Conservation (phyloP, 1,140 invertebrate genomes). For the Nasonia vitripennis region DNA sequence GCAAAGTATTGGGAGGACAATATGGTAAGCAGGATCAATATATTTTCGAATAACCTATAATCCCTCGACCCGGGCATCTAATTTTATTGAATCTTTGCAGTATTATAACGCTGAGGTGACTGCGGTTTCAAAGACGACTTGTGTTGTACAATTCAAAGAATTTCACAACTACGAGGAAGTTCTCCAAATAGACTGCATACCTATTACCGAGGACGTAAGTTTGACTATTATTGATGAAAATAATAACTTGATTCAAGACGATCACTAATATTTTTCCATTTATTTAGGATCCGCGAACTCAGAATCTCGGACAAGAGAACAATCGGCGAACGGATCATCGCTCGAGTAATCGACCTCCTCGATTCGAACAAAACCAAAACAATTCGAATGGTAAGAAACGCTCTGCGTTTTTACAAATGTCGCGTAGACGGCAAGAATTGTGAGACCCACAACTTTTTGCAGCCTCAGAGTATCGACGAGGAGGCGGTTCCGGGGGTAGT, state of each 20-base stretch:
- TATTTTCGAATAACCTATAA: background rate
- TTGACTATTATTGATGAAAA: slow-evolving; percentile 27
- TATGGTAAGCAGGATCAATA: slow-evolving; percentile 77
- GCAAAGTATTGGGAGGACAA: slow-evolving; percentile 96
- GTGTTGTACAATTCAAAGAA: slow-evolving; percentile 89
- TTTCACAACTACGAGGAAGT: slow-evolving; percentile 95
- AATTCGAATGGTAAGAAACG: slow-evolving; percentile 63
- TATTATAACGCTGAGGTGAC: slow-evolving; percentile 91
- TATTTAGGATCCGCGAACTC: slow-evolving; percentile 55
- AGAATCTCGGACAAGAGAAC: slow-evolving; percentile 54
- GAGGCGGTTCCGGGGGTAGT: slow-evolving; percentile 51
- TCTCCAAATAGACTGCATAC: slow-evolving; percentile 85
- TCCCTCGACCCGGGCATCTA: background rate
- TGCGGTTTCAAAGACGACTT: slow-evolving; percentile 85
- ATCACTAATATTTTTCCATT: slow-evolving; percentile 36
- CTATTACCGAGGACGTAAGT: slow-evolving; percentile 75
- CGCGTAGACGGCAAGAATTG: background rate
- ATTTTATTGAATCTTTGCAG: slow-evolving; percentile 74
- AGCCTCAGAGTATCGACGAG: slow-evolving; percentile 66
- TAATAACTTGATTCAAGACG: slow-evolving; percentile 18
- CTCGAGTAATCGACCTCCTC: slow-evolving; percentile 60
- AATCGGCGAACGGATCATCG: slow-evolving; percentile 63
- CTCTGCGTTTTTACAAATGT: background rate
- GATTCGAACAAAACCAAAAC: slow-evolving; percentile 67
- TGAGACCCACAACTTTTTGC: slow-evolving; percentile 12